Conservation (phyloP, 2,888 invertebrate species). For the Caenorhabditis sp. region DNA sequence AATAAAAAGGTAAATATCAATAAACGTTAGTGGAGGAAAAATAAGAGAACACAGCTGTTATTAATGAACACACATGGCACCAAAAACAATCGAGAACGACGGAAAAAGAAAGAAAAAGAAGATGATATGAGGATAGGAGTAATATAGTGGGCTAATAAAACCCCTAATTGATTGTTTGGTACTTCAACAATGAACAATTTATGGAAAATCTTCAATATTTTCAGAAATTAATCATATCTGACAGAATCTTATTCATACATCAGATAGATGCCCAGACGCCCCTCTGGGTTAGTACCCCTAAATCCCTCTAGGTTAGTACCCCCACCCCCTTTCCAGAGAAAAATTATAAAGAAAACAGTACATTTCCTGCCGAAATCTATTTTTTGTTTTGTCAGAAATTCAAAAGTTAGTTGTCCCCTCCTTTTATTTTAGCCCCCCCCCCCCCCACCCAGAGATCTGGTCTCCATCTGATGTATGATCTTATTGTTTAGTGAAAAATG, state of each 20-base stretch:
- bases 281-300: no score
- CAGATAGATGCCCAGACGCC: no score
- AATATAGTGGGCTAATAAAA: neutral
- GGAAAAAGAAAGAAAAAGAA: neutral
- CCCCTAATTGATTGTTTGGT: neutral
- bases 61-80: neutral
- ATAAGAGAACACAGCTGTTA: constrained; percentile 1
- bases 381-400: constrained; percentile 2
- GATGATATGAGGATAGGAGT: neutral
- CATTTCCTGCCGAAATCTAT: neutral
- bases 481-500: constrained; percentile 25
- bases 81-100: neutral
- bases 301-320: no score
- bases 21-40: neutral
- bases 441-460: no score
- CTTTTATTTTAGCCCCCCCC: neutral
- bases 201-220: no score
- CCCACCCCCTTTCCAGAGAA: no score
- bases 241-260: no score
- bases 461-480: no score
- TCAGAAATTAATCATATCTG: no score
- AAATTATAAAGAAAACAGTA: neutral
- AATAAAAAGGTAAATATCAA: neutral
- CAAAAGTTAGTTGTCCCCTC: neutral
- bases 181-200: no score